Evolutionary conservation across 2,113 vertebrate genomes (phyloP).

Genomic region (Hemiscyllium ocellatum): DNA sequence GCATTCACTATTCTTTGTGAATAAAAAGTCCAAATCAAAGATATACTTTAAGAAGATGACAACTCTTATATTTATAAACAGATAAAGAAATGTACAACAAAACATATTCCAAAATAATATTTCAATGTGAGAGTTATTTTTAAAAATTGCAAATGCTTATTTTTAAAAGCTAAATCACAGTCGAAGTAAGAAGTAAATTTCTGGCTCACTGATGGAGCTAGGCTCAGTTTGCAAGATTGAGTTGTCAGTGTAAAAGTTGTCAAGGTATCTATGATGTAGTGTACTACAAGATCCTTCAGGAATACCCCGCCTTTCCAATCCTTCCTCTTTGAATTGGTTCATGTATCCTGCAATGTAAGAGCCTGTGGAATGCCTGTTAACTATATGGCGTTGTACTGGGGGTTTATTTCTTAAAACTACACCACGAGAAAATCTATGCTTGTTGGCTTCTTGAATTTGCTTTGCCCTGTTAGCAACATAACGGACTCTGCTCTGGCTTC

Average conservation of each 20-base stretch:
- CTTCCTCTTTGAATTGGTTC: constrained; percentile 47
- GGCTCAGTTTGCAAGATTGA: constrained; percentile 58
- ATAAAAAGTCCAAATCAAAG: neutral
- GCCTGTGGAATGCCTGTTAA: constrained; percentile 85
- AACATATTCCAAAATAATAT: constrained; percentile 45
- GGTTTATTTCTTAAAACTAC: constrained; percentile 74
- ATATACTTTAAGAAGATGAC: constrained; percentile 43
- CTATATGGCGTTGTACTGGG: constrained; percentile 47
- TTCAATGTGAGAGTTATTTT: constrained; percentile 38
- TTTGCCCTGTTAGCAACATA: constrained; percentile 89
- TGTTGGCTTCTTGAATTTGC: constrained; percentile 79
- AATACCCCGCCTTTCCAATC: constrained; percentile 64
- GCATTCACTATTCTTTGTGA: neutral
- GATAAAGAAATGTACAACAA: constrained; percentile 41
- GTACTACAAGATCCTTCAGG: constrained; percentile 77
- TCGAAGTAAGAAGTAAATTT: constrained; percentile 89
- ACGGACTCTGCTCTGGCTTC: constrained; percentile 90
- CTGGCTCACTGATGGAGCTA: constrained; percentile 68
- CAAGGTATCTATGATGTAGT: constrained; percentile 53
- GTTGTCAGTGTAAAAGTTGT: constrained; percentile 55
- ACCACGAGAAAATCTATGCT: constrained; percentile 53
- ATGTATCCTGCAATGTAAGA: constrained; percentile 84
- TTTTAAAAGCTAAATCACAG: constrained; percentile 53
- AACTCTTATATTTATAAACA: neutral
- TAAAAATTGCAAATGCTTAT: neutral